Percentiles rank a stretch among this genome's conserved stretches.
phyloP scores from a whole-genome alignment of 2,888 invertebrate species.

The Eupithecia vulgata region DNA sequence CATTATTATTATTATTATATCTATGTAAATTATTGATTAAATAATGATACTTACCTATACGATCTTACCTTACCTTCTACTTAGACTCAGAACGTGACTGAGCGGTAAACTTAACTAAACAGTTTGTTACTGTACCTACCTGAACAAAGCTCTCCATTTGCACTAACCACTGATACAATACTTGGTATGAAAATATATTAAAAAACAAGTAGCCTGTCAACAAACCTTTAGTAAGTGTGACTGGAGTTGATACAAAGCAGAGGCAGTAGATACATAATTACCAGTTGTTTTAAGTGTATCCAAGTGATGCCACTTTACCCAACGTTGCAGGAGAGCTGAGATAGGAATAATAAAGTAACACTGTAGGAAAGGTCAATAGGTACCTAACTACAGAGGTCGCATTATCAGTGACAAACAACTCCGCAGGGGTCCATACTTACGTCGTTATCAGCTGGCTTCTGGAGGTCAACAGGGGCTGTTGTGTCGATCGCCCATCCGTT shows the following conservation, averaged over 20 bases:
- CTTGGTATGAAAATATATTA: neutral
- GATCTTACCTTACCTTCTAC: neutral
- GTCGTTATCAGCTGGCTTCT: conserved; percentile 69
- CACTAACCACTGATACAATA: neutral
- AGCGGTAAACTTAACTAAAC: neutral
- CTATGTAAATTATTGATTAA: too few relatives aligned
- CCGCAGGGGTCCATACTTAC: conserved; percentile 79
- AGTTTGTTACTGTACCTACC: conserved; percentile 29
- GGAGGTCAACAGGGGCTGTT: conserved; percentile 74
- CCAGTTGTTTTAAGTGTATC: conserved; percentile 9
- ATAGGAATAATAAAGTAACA: conserved; percentile 48
- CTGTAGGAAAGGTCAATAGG: conserved; percentile 56
- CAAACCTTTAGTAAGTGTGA: conserved; percentile 3
- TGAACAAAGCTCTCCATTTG: conserved; percentile 30
- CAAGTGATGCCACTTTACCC: conserved; percentile 37
- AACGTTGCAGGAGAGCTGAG: conserved; percentile 45
- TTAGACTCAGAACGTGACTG: neutral
- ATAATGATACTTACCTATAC: too few relatives aligned
- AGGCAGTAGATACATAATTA: neutral
- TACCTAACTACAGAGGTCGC: conserved; percentile 53
- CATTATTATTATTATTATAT: too few relatives aligned
- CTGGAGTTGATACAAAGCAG: neutral
- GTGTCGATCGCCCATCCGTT: conserved; percentile 81
- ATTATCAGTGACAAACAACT: conserved; percentile 75
- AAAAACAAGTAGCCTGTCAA: neutral